Evolutionary conservation across 2,113 vertebrate genomes (phyloP).

Genomic region (Ceuthmochares aereus): DNA sequence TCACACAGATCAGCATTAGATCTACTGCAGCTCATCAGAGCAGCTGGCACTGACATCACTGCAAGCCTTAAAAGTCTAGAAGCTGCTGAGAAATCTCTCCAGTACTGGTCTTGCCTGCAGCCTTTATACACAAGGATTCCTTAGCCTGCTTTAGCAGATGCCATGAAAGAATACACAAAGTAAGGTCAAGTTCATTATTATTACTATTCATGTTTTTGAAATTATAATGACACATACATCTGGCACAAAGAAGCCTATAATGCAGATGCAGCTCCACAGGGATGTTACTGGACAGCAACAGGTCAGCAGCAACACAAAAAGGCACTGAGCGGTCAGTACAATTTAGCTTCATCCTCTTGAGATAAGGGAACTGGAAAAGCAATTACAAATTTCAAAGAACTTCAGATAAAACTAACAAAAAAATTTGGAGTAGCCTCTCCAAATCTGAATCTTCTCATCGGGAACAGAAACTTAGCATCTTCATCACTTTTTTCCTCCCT

Average conservation of each 20-base stretch:
- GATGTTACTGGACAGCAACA: no score
- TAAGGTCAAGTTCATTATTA: neutral
- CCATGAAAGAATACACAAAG: neutral
- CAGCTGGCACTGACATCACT: no score
- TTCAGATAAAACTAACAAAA: neutral
- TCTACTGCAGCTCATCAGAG: neutral
- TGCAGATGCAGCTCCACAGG: neutral
- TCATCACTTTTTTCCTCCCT: neutral
- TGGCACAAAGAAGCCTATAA: neutral
- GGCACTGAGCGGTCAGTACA: neutral
- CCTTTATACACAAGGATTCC: neutral
- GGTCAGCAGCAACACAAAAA: no score
- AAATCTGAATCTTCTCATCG: neutral
- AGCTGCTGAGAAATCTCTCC: neutral
- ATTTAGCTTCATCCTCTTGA: neutral
- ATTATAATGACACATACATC: neutral
- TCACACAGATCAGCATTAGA: neutral
- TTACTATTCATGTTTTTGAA: neutral
- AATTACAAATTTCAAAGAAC: neutral
- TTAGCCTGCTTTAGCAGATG: no score
- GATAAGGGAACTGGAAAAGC: neutral
- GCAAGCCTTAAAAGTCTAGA: rapidly evolving
- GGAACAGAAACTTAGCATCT: neutral
- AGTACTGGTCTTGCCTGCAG: rapidly evolving
- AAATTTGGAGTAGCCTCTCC: neutral